Evolutionary conservation across 1,140 invertebrate genomes (phyloP).

Genomic region (Hypothenemus hampei): DNA sequence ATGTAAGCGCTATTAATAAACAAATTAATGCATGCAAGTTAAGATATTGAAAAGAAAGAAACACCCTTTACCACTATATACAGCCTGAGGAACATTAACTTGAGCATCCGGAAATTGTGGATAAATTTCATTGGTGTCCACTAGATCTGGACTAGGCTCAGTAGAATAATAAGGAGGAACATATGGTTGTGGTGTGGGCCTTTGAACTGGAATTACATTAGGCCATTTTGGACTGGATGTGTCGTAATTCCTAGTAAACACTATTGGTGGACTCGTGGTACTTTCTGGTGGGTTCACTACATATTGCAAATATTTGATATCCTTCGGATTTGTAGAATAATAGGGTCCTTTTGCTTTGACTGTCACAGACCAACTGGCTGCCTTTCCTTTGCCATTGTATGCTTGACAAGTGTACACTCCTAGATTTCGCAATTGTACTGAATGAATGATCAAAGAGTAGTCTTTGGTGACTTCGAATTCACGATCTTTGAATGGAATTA

Average conservation of each 20-base stretch:
- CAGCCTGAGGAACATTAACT: slow-evolving; percentile 6
- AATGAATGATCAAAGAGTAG: slow-evolving; percentile 66
- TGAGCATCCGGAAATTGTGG: slow-evolving; percentile 9
- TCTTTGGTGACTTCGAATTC: slow-evolving; percentile 70
- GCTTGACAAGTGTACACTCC: slow-evolving; percentile 84
- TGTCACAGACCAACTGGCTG: slow-evolving; percentile 68
- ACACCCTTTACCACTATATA: slow-evolving; percentile 16
- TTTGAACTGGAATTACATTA: slow-evolving; percentile 6
- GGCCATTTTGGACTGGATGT: neutral
- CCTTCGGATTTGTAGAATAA: slow-evolving; percentile 46
- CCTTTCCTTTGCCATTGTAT: slow-evolving; percentile 73
- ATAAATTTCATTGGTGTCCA: slow-evolving; percentile 27
- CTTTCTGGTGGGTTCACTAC: slow-evolving; percentile 49
- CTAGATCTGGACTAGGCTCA: slow-evolving; percentile 17
- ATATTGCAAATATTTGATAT: slow-evolving; percentile 52
- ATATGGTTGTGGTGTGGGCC: slow-evolving; percentile 28
- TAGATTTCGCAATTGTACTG: slow-evolving; percentile 63
- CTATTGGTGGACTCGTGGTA: neutral
- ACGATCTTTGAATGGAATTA: slow-evolving; percentile 62
- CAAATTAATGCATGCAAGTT: too few relatives aligned
- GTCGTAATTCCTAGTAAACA: too few relatives aligned
- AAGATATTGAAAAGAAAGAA: too few relatives aligned
- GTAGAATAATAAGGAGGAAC: slow-evolving; percentile 25
- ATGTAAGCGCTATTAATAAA: neutral
- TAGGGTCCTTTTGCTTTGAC: slow-evolving; percentile 66